Evolutionary conservation across 2,797 vertebrate species (phyloP), one percentile per base, ranked within the genome.

Genomic region (Borostomias antarcticus): DNA sequence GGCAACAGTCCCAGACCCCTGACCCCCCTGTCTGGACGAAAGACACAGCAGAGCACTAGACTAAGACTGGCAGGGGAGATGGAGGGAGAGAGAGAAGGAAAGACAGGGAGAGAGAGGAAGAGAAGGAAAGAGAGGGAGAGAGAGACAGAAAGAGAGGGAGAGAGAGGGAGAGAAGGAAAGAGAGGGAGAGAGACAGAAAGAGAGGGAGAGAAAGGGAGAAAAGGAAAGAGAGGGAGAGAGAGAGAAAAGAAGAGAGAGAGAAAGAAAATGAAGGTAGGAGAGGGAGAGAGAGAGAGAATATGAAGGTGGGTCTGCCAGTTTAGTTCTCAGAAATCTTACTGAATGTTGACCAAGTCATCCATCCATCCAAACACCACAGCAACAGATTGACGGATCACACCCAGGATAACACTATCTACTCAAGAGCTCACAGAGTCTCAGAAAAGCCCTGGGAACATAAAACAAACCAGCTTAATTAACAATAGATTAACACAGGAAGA

Each of bases 141-240:
- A 58, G 19, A 33, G 51, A 28, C 47, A 76, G 63, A 69, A 54
- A 58, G 26, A 2, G 15, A 5, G 5, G 13, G 17, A 60, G 17
- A 26, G n/a, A 11, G 26, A 1, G 11, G 32, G 2, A 6, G 6
- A 52, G 15, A 28, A 43, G 8, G 8, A 43, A 9, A 21, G 29
- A 45, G 17, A 0, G 0, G 17, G 13, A 37, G 30, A 62, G 28
- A 0, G 51, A 13, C 25, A 40, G 23, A 60, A 32, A 33, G 15
- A 40, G 21, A 25, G 33, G 1, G 1, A 60, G 53, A 56, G 8
- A 62, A n/a, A n/a, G 51, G 52, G 43, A 67, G 62, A 33, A 59
- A 68, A 68, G 67, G 66, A 72, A 56, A 70, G 73, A 61, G 73
- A 60, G 1, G 6, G 52, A 40, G 59, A 64, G 7, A 29, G 15